Conservation (phyloP, 2,113 vertebrate species). For the Delphinus delphis region DNA sequence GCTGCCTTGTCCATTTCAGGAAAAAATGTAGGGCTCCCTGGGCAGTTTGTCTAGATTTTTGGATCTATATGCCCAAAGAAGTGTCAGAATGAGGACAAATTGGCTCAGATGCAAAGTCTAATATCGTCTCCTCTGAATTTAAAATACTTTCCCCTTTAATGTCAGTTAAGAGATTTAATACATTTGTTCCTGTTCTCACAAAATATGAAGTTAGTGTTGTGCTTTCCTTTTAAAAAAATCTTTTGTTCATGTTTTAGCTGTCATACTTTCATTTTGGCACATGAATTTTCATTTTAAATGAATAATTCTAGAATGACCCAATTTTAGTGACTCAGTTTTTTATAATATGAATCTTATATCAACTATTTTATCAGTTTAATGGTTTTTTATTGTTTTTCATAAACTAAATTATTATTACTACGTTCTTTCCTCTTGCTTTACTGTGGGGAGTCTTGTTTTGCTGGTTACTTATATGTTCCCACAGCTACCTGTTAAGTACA, state of each 20-base stretch:
- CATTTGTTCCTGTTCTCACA: background rate
- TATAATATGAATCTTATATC: background rate
- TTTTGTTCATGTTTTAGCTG: background rate
- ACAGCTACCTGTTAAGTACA: background rate
- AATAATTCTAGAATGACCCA: background rate
- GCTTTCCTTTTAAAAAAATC: background rate
- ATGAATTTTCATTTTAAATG: background rate
- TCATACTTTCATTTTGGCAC: background rate
- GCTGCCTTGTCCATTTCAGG: background rate
- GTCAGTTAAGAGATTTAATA: background rate
- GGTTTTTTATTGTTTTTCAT: background rate
- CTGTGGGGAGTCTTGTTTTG: background rate
- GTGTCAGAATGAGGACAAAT: background rate
- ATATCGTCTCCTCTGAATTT: background rate
- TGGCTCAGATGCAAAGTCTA: background rate
- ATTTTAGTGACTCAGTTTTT: background rate
- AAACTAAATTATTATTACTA: background rate
- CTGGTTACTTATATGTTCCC: background rate
- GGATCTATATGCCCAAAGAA: background rate
- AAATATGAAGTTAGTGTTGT: background rate
- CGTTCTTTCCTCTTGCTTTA: background rate
- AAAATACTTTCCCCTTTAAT: background rate
- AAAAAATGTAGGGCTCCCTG: background rate
- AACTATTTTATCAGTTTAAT: background rate
- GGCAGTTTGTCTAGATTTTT: background rate